Base-by-base conservation (phyloP, 2,888 invertebrate species). In the Tetrapedia diversipes region DNA sequence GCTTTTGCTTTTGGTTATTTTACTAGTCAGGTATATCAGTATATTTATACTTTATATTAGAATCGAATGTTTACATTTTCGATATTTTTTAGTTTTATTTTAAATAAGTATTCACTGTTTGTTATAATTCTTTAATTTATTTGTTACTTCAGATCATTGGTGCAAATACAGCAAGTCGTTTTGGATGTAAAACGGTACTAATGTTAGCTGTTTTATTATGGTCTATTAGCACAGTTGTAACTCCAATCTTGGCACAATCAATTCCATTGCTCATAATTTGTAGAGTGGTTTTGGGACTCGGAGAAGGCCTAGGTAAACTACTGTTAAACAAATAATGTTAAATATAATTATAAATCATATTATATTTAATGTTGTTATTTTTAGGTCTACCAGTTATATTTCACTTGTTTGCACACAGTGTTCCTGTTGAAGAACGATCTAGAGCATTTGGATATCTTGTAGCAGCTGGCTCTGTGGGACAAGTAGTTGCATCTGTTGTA, bases 1-100 rank as follows among this genome's bases (percentile, higher is more conserved):
- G 95, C 96, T 7, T 96, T 96, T 91, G 95, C 96, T 41, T 94
- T 95, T 77, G 96, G 96, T 37, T 96, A 96, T 88, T 95, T 96
- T 87, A 95, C 95, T 84, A 95, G 95, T 92, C 95, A 95, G 93
- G 94, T 95, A 91, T 43, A 34, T 27, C 27, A 4, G 4, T 47
- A 4, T 47, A 47, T 54, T 65, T 16, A 22, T n/a, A n/a, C n/a
- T n/a, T n/a, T n/a, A 32, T 22, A 37, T 29, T 27, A 32, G 6
- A n/a, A 32, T 24, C 6, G n/a, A n/a, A n/a, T n/a, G n/a, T n/a
- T n/a, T n/a, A n/a, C n/a, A n/a, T 24, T 27, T 32, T 32, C 11
- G 19, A 22, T 2, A 59, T n/a, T 24, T 1, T 11, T 16, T 2
- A 14, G 6, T 34, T 61, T 37, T 34, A 14, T n/a, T 43, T 10